These are phyloP conservation scores for Prunella fulvescens DNA, from an alignment of 2,113 vertebrate genomes.

Conservation along the genomic window DNA sequence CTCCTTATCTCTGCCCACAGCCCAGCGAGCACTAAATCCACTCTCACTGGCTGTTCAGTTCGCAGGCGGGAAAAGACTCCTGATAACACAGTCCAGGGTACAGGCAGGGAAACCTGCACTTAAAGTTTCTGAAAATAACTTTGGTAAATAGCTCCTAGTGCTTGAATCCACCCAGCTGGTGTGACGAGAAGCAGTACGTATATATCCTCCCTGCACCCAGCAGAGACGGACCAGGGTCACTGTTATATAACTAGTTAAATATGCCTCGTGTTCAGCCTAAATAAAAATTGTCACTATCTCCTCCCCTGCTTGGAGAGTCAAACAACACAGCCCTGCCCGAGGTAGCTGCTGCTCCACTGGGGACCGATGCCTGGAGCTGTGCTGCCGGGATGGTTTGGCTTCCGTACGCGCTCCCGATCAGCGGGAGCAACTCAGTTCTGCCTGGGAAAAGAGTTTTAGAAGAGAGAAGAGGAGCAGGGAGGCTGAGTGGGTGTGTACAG, in stretches of 20 bases:
- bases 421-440: background rate
- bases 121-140: conserved; percentile 57
- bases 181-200: background rate
- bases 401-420: background rate
- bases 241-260: conserved; percentile 54
- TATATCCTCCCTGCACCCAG: background rate
- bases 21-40: background rate
- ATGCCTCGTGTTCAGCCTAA: conserved; percentile 20
- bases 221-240: conserved; percentile 31
- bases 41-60: conserved; percentile 12
- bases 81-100: conserved; percentile 17
- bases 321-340: background rate
- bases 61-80: background rate
- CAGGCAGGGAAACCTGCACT: conserved; percentile 32
- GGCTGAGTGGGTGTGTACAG: background rate
- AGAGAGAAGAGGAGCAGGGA: background rate
- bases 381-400: background rate
- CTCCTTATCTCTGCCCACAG: conserved; percentile 35
- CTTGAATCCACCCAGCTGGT: conserved; percentile 1
- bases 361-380: background rate
- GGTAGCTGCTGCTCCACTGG: background rate
- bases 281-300: conserved; percentile 33
- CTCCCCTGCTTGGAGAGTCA: conserved; percentile 35
- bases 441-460: background rate
- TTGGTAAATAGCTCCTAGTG: conserved; percentile 40